Conservation (phyloP, 2,113 vertebrate genomes). For the Gavia stellata region DNA sequence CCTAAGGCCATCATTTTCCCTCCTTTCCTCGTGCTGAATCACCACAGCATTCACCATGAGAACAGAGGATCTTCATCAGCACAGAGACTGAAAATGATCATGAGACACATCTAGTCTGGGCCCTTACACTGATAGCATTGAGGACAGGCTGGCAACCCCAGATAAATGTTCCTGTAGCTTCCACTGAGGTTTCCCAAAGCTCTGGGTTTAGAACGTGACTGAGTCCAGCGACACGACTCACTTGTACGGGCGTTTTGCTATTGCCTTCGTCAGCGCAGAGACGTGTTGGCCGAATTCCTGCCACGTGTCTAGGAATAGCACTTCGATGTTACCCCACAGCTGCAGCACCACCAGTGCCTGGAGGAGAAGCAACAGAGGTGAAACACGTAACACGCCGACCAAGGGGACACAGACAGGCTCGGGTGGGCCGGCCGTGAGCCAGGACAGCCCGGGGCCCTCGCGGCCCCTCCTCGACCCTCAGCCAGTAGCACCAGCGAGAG, state of each 20-base stretch:
- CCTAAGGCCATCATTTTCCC: not conserved
- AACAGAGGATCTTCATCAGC: not conserved
- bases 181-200: not conserved
- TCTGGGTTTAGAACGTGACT: not conserved
- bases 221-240: not conserved
- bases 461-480: not conserved
- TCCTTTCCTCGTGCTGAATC: not conserved
- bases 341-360: constrained; percentile 78
- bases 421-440: not conserved
- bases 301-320: constrained; percentile 72
- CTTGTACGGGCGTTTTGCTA: constrained; percentile 75
- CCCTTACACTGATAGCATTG: not conserved
- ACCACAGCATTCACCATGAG: not conserved
- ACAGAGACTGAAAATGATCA: not conserved
- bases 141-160: not conserved
- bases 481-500: fast-evolving
- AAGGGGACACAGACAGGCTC: not conserved
- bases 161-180: not conserved
- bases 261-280: constrained; percentile 75
- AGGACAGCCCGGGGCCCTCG: not conserved
- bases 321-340: constrained; percentile 58
- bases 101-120: not conserved
- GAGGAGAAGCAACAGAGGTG: not conserved
- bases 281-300: constrained; percentile 75
- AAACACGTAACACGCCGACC: fast-evolving